phyloP scores from a whole-genome alignment of 1,140 invertebrate species.

The Trichoplusia ni region DNA sequence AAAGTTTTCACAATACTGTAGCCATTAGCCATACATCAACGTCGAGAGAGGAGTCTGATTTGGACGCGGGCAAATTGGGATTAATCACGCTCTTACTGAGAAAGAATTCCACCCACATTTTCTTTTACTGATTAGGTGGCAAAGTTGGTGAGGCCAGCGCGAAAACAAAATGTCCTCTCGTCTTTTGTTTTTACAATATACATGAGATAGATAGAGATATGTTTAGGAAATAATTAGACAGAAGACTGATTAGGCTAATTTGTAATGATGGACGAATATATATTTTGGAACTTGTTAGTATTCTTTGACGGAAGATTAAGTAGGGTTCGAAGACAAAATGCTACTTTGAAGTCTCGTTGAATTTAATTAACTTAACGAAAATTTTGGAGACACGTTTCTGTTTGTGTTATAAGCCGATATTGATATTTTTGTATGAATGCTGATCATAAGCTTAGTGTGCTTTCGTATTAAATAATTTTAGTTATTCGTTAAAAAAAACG shows the following conservation, averaged over 20 bases:
- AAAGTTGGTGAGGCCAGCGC: constrained; percentile 41
- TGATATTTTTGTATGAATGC: no score
- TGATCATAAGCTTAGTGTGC: no score
- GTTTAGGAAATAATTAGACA: not conserved
- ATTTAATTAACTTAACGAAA: no score
- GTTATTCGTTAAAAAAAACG: no score
- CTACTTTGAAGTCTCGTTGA: no score
- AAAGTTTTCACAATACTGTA: constrained; percentile 29
- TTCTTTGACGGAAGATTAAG: not conserved
- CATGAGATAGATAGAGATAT: not conserved
- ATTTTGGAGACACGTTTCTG: no score
- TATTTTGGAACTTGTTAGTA: not conserved
- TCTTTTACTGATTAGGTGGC: constrained; percentile 51
- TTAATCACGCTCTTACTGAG: constrained; percentile 50
- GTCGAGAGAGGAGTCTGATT: constrained; percentile 42
- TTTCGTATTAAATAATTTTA: no score
- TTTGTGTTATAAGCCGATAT: no score
- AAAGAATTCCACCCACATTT: constrained; percentile 43
- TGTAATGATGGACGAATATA: not conserved
- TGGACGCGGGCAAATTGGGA: constrained; percentile 55
- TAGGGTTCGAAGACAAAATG: not conserved
- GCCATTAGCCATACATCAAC: constrained; percentile 54
- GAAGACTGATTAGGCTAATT: constrained; percentile 6
- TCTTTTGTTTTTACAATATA: constrained; percentile 5
- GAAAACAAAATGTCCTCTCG: constrained; percentile 25